Evolutionary conservation across 2,888 invertebrate genomes (phyloP), one percentile per base, ranked within the genome.

Genomic region (Spodoptera littoralis): DNA sequence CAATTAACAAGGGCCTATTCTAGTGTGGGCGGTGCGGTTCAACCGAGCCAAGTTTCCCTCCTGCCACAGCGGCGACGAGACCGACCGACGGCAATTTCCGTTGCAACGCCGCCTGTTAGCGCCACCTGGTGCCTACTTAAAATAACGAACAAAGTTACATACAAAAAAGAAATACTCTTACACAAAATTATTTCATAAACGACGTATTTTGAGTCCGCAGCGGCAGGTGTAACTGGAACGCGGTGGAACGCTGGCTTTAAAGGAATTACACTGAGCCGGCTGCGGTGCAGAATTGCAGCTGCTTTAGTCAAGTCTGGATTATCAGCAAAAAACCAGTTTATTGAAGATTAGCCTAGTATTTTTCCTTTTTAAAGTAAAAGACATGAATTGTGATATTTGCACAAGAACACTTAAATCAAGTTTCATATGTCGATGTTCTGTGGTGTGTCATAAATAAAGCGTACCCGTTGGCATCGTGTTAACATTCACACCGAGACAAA

Each of bases 81-180:
- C 82, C 81, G 82, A 82, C 85, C 86, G 87, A 84, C 85, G 85
- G 87, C 88, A 91, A 91, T 91, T 89, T 91, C 91, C 91, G 89
- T 72, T 87, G 84, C 88, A 87, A 60, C 59, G 62, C 84, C 78
- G 84, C 84, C 86, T 84, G 87, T 90, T 89, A 89, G 77, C 85
- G 76, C 81, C 90, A 90, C 90, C 90, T 89, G 91, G 76, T 85
- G 85, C 81, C 78, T 83, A 83, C 81, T 84, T 84, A 85, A 83
- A 86, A 87, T 85, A 84, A 84, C 83, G 80, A 81, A 81, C 70
- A 72, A 77, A 78, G 62, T 73, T 70, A 79, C 70, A 73, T 72
- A 69, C 62, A 75, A 74, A 65, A 67, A 73, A 73, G 61, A 74
- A 68, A 61, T 70, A 69, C 47, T 67, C 30, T 62, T 76, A 60